Evolutionary conservation across 1,140 invertebrate genomes (phyloP), one percentile per base, ranked within the genome.

Genomic region (Oedothorax gibbosus): DNA sequence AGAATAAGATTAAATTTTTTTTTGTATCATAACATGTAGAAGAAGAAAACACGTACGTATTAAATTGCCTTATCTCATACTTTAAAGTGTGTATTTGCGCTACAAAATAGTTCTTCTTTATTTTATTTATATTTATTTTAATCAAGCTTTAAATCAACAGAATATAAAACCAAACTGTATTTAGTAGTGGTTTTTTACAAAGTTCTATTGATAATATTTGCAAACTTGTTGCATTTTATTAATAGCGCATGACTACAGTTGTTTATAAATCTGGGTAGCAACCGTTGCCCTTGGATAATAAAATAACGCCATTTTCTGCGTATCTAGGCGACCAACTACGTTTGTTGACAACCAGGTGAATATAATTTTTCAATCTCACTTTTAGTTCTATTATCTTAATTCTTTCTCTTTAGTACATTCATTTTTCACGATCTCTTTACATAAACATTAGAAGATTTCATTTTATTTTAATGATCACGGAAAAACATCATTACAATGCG

Each of bases 211-310:
- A 60, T 12, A 60, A 60, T 60, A 14, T 60, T 60, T 60, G 21
- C 49, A 7, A 35, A 68, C 15, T 6, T 53, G 14, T 5, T 54
- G 20, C 1, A 20, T 0, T 54, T 21, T 18, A 53, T 10, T 14
- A 18, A 71, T n/a, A 53, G 69, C 69, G 69, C 21, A 71, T 71
- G 14, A 21, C 54, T 62, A 15, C 21, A 65, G 7, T 20, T 64
- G 4, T 71, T 64, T 53, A 2, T 35, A 21, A 54, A 35, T 54
- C 60, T 72, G 50, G 80, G 72, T 82, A 82, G 80, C 80, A 82
- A 82, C 80, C 80, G 80, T 82, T 82, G 80, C 80, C 69, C 80
- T 82, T 82, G 80, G 78, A 81, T 69, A 81, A 81, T 57, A 35
- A 82, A 54, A 54, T 73, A 72, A 82, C 69, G 80, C 80, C 80